phyloP scores from a whole-genome alignment of 2,888 invertebrate species.

The Hypsopygia costalis region DNA sequence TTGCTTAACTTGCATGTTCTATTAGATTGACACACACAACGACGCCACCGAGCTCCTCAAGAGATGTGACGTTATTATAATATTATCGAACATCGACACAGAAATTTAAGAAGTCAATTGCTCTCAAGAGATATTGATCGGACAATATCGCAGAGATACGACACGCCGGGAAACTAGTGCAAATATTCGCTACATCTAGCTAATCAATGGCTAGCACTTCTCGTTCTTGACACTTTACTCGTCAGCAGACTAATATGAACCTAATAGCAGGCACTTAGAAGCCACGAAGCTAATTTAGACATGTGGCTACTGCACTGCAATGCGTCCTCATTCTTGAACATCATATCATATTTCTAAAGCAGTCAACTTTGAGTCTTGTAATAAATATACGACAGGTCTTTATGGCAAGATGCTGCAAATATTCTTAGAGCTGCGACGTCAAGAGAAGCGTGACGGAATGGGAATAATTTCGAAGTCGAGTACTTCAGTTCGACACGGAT shows the following conservation, averaged over 20 bases:
- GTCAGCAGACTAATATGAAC: conserved; percentile 34
- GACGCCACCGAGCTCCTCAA: too few relatives aligned
- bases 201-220: conserved; percentile 43
- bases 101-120: conserved; percentile 45
- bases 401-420: neutral
- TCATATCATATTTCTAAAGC: conserved; percentile 26
- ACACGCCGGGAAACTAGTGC: conserved; percentile 54
- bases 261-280: conserved; percentile 41
- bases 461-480: conserved; percentile 41
- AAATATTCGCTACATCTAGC: conserved; percentile 45
- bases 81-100: conserved; percentile 1
- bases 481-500: conserved; percentile 43
- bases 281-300: conserved; percentile 31
- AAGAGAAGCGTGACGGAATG: conserved; percentile 40
- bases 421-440: conserved; percentile 16
- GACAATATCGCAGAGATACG: conserved; percentile 48
- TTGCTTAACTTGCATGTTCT: too few relatives aligned
- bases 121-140: conserved; percentile 34
- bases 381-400: conserved; percentile 12
- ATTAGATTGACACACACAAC: too few relatives aligned
- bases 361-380: conserved; percentile 26
- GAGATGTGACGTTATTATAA: too few relatives aligned
- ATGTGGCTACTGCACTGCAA: conserved; percentile 32
- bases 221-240: conserved; percentile 1
- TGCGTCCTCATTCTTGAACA: conserved; percentile 26